phyloP scores from a whole-genome alignment of 2,113 vertebrate genomes.

The Mionectes macconnelli region DNA sequence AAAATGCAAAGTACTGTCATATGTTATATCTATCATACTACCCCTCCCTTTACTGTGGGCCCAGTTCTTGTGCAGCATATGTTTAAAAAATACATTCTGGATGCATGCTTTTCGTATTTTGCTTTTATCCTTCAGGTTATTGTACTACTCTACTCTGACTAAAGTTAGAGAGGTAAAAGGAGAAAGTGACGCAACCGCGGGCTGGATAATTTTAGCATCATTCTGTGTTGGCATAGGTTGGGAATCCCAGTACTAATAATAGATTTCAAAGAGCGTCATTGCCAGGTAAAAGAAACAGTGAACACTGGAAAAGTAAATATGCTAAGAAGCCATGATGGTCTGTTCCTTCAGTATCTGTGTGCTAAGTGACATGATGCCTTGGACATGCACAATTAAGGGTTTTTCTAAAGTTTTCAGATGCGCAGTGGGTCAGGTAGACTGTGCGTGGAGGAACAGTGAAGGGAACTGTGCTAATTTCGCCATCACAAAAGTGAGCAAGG shows the following conservation, averaged over 20 bases:
- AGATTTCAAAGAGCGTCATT: background rate
- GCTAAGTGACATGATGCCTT: background rate
- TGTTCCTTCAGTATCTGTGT: background rate
- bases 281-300: background rate
- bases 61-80: background rate
- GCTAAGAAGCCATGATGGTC: background rate
- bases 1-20: background rate
- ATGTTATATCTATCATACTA: background rate
- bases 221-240: background rate
- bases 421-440: background rate
- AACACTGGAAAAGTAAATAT: background rate
- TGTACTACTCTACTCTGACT: background rate
- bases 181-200: background rate
- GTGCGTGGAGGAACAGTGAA: background rate
- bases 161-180: background rate
- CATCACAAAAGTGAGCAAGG: background rate
- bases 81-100: background rate
- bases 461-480: background rate
- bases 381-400: background rate
- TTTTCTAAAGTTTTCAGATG: background rate
- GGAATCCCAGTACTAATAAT: constrained; percentile 10
- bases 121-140: background rate
- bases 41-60: background rate
- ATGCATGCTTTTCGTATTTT: background rate
- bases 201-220: background rate